Evolutionary conservation across 92 coral and sea anemone genomes (phyloP), one percentile per base, ranked within the genome.

Genomic region (Micromussa lordhowensis): DNA sequence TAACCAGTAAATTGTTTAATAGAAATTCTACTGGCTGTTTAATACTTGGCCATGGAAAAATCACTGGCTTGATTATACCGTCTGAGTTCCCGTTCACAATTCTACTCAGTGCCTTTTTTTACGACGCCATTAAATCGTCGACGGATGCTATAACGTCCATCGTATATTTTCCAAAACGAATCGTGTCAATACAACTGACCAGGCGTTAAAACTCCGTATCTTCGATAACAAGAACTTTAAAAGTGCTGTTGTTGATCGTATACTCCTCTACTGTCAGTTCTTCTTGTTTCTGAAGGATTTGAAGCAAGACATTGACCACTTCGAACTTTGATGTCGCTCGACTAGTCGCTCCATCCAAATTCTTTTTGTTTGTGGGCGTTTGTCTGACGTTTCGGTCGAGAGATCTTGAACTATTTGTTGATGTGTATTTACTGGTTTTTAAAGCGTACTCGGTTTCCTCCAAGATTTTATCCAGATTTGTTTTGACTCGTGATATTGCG

Each of bases 161-260:
- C 35, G 3, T 36, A 11, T 31, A 68, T 68, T 10, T 2, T 18
- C 7, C 24, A 59, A 44, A 44, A 18, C 66, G 9, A 59, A 29
- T 9, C 19, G 13, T 68, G 59, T 82, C 76, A 68, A 21, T 10
- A 38, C 6, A 13, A 16, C 51, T 44, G 51, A 44, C 63, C 35
- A 26, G 26, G 61, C 53, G 74, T 68, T 81, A 91, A 24, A 91
- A 73, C 16, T 91, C 94, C 4, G 94, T 91, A 32, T 91, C 94
- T 61, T 91, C 94, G 28, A 91, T 91, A 8, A 91, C 94, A 57
- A 91, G 94, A 54, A 91, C 94, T 34, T 91, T 91, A 38, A 91
- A 83, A 34, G 74, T 91, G 86, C 81, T 87, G 51, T 86, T 88
- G 79, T 91, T 88, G 48, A 91, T 86, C 3, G 91, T 91, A 72